phyloP scores from a whole-genome alignment of 2,888 invertebrate species.

The Cepaea hortensis region DNA sequence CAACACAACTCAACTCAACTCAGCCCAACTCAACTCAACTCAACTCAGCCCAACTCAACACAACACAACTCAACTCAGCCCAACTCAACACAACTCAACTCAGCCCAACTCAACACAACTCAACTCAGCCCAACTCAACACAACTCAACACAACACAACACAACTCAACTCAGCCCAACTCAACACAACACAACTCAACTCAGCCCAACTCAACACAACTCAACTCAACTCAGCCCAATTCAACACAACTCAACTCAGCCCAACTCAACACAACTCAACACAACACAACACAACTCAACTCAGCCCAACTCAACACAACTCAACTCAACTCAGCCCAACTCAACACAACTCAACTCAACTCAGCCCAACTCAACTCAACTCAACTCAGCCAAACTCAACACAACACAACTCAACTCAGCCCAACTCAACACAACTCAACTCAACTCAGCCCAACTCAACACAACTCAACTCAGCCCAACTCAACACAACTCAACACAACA shows the following conservation, averaged over 20 bases:
- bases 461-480: not conserved
- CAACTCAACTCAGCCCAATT: not conserved
- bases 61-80: not conserved
- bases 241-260: not conserved
- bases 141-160: conserved; percentile 6
- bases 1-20: not conserved
- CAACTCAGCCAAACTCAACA: not conserved
- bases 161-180: not conserved
- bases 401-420: too few relatives aligned
- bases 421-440: conserved; percentile 12
- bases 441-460: too few relatives aligned
- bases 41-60: conserved; percentile 7
- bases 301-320: not conserved
- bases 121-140: too few relatives aligned
- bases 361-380: not conserved
- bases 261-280: conserved; percentile 6
- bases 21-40: not conserved
- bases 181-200: not conserved
- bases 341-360: conserved; percentile 19
- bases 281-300: not conserved
- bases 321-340: too few relatives aligned
- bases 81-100: conserved; percentile 13
- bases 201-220: not conserved
- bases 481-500: not conserved
- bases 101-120: conserved; percentile 12